Conservation (phyloP, 1,140 invertebrate genomes). For the Scaptomyza pallida region DNA sequence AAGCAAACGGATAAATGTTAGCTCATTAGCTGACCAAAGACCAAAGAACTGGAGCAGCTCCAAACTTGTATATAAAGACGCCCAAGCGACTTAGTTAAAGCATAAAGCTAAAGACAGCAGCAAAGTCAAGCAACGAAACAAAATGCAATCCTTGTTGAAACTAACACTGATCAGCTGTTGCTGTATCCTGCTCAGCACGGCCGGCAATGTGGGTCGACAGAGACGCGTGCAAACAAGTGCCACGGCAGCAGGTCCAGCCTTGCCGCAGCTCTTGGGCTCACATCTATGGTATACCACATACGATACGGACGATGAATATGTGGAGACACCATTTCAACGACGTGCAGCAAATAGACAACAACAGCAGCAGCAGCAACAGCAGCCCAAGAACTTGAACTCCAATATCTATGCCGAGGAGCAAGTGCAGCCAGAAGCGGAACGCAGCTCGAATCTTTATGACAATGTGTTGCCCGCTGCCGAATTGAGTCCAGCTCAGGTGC, state of each 20-base stretch:
- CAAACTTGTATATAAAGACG: slow-evolving; percentile 47
- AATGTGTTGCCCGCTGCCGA: slow-evolving; percentile 6
- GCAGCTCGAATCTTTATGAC: neutral
- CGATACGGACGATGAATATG: slow-evolving; percentile 26
- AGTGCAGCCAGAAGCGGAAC: neutral
- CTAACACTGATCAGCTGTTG: neutral
- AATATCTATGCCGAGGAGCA: slow-evolving; percentile 2
- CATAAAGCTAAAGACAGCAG: neutral
- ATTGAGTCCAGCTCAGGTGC: neutral
- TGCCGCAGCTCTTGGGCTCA: neutral
- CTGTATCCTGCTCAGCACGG: neutral
- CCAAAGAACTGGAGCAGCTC: neutral
- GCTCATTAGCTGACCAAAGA: slow-evolving; percentile 52
- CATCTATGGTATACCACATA: slow-evolving; percentile 26
- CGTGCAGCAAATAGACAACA: neutral
- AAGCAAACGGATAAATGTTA: slow-evolving; percentile 44
- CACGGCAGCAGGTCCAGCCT: neutral
- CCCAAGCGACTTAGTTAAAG: neutral
- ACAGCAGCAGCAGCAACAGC: neutral
- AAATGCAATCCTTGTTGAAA: neutral
- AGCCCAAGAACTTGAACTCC: neutral
- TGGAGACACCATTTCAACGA: slow-evolving; percentile 4
- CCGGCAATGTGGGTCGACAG: slow-evolving; percentile 8
- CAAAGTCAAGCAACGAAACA: neutral
- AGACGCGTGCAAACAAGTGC: slow-evolving; percentile 20